Conservation (phyloP, 2,113 vertebrate genomes). For the Nothobranchius furzeri region DNA sequence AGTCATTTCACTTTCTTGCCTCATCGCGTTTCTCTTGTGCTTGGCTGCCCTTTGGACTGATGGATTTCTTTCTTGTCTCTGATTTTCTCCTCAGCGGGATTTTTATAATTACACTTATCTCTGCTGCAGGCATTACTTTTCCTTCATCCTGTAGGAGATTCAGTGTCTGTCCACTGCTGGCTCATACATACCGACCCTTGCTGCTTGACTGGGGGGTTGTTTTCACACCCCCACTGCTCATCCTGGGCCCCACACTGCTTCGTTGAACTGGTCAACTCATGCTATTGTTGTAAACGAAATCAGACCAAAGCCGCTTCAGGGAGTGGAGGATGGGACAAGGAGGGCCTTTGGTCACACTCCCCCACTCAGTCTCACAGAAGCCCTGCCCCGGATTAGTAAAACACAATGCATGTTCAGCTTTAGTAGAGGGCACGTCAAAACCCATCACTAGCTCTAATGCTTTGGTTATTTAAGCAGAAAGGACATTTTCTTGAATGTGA, state of each 20-base stretch:
- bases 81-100: conserved; percentile 2
- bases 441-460: neutral
- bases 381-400: conserved; percentile 14
- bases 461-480: neutral
- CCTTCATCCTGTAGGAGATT: conserved; percentile 14
- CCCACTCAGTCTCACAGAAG: conserved; percentile 9
- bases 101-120: conserved; percentile 17
- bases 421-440: neutral
- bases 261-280: conserved; percentile 66
- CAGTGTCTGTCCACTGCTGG: conserved; percentile 7
- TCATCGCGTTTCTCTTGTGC: conserved; percentile 24
- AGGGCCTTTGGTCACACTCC: conserved; percentile 22
- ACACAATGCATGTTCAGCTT: conserved; percentile 3
- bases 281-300: conserved; percentile 59
- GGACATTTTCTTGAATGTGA: neutral
- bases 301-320: conserved; percentile 42
- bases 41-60: conserved; percentile 2
- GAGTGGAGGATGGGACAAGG: conserved; percentile 55
- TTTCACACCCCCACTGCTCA: conserved; percentile 38
- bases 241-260: conserved; percentile 50
- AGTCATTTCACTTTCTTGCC: conserved; percentile 39
- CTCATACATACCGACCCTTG: conserved; percentile 26
- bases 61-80: neutral
- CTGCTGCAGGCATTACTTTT: conserved; percentile 15
- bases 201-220: conserved; percentile 17